Base-by-base conservation (phyloP, 2,797 vertebrate genomes). In the Lagodon rhomboides region DNA sequence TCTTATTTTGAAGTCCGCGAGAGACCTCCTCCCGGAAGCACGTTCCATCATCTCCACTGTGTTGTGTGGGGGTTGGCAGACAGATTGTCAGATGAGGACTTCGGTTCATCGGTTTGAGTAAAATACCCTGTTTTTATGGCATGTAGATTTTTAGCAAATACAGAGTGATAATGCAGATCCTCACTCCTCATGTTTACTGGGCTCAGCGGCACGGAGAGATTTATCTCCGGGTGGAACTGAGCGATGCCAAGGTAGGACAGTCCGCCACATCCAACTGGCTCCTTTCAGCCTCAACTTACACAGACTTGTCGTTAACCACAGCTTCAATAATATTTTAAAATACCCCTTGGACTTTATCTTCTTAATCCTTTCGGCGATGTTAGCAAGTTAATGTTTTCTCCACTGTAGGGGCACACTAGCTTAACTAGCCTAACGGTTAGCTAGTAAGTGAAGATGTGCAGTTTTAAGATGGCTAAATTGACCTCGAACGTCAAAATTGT, bases 181-280 rank as follows among this genome's bases (percentile, higher is more conserved):
- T 99, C 77, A 98, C 97, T 30, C 98, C 98, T 51, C 97, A 96
- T 75, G 98, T 99, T 47, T 97, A 96, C 87, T 98, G 98, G 98
- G 98, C 98, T n/a, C 98, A 99, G 95, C 94, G 98, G 6, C 98
- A 98, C 87, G 90, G 91, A 5, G 97, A 98, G 77, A 94, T 99
- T 27, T 97, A 92, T 80, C 94, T 99, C 82, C 96, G 97, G 22
- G 98, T 99, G 92, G 98, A 99, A 49, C 96, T 99, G 64, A 97
- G 96, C 86, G 98, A 99, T n/a, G 96, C 97, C 0, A 96, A 96
- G 98, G 98, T 98, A 94, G 58, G 82, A 73, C 61, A 1, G n/a
- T 47, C 15, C 49, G 4, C 73, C 3, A 8, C 72, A 7, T 10
- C 77, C 78, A 8, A 1, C 66, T 1, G 47, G 15, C 54, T 66